A percentile compares a stretch with the other conserved stretches of the same genome.
phyloP scores from a whole-genome alignment of 2,888 invertebrate species.

The Meghimatium bilineatum region DNA sequence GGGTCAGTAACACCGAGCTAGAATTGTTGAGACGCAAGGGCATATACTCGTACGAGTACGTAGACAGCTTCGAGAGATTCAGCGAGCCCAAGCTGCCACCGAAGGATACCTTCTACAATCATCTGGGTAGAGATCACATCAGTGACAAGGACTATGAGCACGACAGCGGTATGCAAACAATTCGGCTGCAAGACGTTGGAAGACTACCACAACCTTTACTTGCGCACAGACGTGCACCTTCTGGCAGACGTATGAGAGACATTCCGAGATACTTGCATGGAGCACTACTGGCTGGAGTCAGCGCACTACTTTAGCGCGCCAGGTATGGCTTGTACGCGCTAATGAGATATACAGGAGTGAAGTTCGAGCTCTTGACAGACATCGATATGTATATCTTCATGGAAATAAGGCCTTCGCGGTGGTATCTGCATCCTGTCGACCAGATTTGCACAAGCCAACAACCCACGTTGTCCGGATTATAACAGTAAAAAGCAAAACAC shows the following conservation, averaged over 20 bases:
- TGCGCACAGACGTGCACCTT: neutral
- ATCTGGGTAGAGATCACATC: neutral
- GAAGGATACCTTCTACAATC: neutral
- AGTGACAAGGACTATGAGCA: neutral
- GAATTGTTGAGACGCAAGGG: neutral
- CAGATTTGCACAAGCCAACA: no score
- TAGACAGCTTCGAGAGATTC: neutral
- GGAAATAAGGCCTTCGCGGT: constrained; percentile 16
- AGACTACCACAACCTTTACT: neutral
- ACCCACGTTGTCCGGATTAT: neutral
- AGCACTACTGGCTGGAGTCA: neutral
- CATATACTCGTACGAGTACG: neutral
- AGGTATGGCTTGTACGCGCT: neutral
- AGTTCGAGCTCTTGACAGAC: neutral
- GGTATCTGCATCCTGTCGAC: no score
- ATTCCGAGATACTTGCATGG: neutral
- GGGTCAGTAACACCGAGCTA: neutral
- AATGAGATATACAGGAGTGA: neutral
- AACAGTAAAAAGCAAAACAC: neutral
- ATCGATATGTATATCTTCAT: constrained; percentile 18
- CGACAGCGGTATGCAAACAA: neutral
- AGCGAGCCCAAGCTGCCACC: neutral
- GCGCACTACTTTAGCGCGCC: constrained; percentile 8
- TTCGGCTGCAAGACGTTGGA: neutral
- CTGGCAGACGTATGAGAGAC: constrained; percentile 29